phyloP scores from a whole-genome alignment of 2,888 invertebrate species.

The Catocala sponsa region DNA sequence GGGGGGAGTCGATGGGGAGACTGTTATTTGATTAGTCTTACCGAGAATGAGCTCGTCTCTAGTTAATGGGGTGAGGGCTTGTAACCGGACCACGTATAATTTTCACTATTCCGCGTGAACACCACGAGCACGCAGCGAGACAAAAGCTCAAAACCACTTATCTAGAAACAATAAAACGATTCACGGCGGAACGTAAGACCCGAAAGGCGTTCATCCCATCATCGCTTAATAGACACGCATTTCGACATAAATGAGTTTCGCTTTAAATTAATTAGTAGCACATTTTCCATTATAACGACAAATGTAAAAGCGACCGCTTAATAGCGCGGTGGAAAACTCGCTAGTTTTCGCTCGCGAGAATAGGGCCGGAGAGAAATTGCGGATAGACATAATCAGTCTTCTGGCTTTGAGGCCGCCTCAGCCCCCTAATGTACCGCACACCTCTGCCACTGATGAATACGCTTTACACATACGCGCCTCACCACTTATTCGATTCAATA shows the following conservation, averaged over 20 bases:
- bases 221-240: slow-evolving; percentile 86
- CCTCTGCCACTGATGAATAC: slow-evolving; percentile 85
- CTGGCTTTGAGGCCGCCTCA: slow-evolving; percentile 86
- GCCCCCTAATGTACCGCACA: slow-evolving; percentile 82
- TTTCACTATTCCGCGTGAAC: slow-evolving; percentile 66
- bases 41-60: slow-evolving; percentile 88
- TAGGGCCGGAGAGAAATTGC: slow-evolving; percentile 87
- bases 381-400: slow-evolving; percentile 88
- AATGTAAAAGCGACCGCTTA: slow-evolving; percentile 88
- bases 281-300: slow-evolving; percentile 89
- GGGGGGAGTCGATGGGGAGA: slow-evolving; percentile 74
- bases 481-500: slow-evolving; percentile 67
- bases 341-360: slow-evolving; percentile 88
- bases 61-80: slow-evolving; percentile 87
- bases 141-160: slow-evolving; percentile 70
- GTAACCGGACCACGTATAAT: slow-evolving; percentile 86
- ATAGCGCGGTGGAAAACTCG: slow-evolving; percentile 88
- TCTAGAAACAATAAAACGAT: slow-evolving; percentile 75
- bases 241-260: slow-evolving; percentile 88
- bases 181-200: slow-evolving; percentile 65
- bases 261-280: slow-evolving; percentile 88
- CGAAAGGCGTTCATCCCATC: slow-evolving; percentile 81
- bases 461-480: slow-evolving; percentile 73
- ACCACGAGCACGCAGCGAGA: slow-evolving; percentile 46
- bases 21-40: slow-evolving; percentile 89